Base-by-base conservation (phyloP, 1,140 invertebrate genomes). In the Atta colombica region DNA sequence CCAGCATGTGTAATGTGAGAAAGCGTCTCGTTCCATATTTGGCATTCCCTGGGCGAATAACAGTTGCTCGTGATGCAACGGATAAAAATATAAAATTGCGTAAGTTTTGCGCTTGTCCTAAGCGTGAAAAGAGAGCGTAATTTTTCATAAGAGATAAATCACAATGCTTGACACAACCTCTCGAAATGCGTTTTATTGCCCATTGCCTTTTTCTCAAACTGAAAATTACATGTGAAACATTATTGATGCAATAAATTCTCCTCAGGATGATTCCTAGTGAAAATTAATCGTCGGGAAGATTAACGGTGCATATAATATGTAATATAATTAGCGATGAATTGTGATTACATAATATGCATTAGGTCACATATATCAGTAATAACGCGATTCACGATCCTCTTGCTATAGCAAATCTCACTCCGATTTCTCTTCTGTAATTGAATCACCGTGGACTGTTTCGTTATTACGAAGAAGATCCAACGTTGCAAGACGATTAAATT, bases 1-100 rank as follows among this genome's bases (percentile, higher is more conserved):
- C 31, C 10, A 7, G 8, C 6, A 31, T 49, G 25, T 7, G 10
- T 31, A 21, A 60, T 31, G 4, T 21, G 16, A 28, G 58, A 16
- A 25, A 6, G 12, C 21, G 49, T 69, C 77, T 14, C 39, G 2
- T 51, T 3, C 25, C 39, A 18, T 49, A 61, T 16, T 75, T 61
- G 55, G 25, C 49, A n/a, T 25, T 6, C 39, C 53, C 25, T 60
- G 10, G 35, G 7, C 55, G 28, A 28, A 10, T 31, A 31, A 35
- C 0, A 31, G 25, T 35, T 3, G 66, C 6, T 18, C 18, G 28
- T 12, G 14, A 31, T 35, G 80, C 53, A 61, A 49, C 6, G 25
- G 80, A 61, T 84, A 75, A 84, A 75, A 84, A 84, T 84, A 84
- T 28, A 12, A 14, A 3, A 35, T 75, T 84, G 3, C 28, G 69